Percentiles rank a stretch among this genome's conserved stretches.
These are phyloP conservation scores for Sclerodermus sp. DNA, from an alignment of 2,888 invertebrate genomes.

Conservation along the genomic window DNA sequence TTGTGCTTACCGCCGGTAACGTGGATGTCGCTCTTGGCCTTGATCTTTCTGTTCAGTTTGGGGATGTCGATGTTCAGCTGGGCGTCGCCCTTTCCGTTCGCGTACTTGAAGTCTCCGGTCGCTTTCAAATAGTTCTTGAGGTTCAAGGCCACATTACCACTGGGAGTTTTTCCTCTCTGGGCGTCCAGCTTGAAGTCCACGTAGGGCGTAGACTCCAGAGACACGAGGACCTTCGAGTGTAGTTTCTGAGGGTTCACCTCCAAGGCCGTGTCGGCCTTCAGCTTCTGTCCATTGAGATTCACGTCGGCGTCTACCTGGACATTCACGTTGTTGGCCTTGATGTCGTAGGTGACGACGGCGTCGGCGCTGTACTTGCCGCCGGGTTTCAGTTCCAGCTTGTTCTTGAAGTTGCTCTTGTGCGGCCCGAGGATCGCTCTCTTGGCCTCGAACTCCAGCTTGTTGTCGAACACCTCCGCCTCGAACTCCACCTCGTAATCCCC, in stretches of 20 bases:
- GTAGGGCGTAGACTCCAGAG: slow-evolving; percentile 59
- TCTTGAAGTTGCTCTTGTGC: slow-evolving; percentile 66
- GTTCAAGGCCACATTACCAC: slow-evolving; percentile 62
- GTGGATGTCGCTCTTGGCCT: slow-evolving; percentile 62
- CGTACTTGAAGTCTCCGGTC: slow-evolving; percentile 67
- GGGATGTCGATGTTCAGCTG: slow-evolving; percentile 63
- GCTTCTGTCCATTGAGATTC: slow-evolving; percentile 64
- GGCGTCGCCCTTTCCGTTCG: slow-evolving; percentile 68
- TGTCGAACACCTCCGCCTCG: slow-evolving; percentile 59
- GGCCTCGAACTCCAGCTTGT: slow-evolving; percentile 61
- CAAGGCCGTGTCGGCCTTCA: slow-evolving; percentile 59
- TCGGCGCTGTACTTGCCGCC: slow-evolving; percentile 67
- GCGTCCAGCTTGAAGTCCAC: slow-evolving; percentile 64
- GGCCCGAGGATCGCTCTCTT: slow-evolving; percentile 62
- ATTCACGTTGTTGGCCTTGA: slow-evolving; percentile 61
- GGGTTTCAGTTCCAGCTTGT: slow-evolving; percentile 64
- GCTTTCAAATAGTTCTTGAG: slow-evolving; percentile 66
- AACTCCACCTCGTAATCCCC: slow-evolving; percentile 65
- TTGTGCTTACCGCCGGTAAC: slow-evolving; percentile 66
- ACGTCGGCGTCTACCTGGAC: slow-evolving; percentile 58
- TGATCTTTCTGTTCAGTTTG: slow-evolving; percentile 57
- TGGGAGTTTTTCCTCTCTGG: slow-evolving; percentile 55
- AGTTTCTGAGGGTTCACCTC: slow-evolving; percentile 57
- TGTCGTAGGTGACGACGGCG: slow-evolving; percentile 63
- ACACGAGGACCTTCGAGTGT: slow-evolving; percentile 62